Percentiles rank a stretch among this genome's conserved stretches.
Conservation (phyloP, 2,113 vertebrate species). For the Malaclemys terrapin region DNA sequence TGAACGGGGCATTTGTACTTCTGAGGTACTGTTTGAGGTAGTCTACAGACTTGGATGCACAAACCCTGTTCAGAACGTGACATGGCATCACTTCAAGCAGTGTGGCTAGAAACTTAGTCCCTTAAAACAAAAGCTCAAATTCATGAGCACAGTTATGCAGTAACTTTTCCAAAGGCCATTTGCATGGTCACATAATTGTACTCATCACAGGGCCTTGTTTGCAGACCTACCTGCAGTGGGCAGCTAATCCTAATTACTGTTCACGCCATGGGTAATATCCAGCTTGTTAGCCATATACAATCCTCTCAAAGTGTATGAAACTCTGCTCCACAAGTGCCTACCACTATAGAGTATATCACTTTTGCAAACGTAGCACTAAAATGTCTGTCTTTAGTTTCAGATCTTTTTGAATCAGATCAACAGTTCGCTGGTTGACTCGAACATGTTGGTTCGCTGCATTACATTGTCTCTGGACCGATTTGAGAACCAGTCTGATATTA, state of each 20-base stretch:
- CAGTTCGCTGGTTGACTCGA: constrained; percentile 97
- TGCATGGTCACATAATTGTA: not conserved
- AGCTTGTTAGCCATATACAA: not conserved
- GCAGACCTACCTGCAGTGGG: not conserved
- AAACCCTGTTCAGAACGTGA: not conserved
- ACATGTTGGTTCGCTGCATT: constrained; percentile 98
- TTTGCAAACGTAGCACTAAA: not conserved
- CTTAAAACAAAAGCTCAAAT: accelerated
- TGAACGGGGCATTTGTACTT: not conserved
- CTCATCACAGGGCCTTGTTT: accelerated
- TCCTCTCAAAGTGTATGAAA: not conserved
- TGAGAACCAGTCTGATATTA: constrained; percentile 89
- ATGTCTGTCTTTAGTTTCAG: constrained; percentile 88
- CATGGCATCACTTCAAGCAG: accelerated
- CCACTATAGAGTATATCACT: not conserved
- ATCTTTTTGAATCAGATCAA: constrained; percentile 97
- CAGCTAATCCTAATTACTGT: not conserved
- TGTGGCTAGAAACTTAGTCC: not conserved
- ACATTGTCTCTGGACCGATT: constrained; percentile 96
- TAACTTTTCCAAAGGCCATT: not conserved
- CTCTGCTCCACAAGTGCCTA: not conserved
- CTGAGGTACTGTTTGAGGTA: not conserved
- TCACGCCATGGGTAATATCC: accelerated
- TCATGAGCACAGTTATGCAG: accelerated
- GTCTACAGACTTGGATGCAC: not conserved